Conservation (phyloP, 2,113 vertebrate genomes). For the Pseudorectes ferrugineus region DNA sequence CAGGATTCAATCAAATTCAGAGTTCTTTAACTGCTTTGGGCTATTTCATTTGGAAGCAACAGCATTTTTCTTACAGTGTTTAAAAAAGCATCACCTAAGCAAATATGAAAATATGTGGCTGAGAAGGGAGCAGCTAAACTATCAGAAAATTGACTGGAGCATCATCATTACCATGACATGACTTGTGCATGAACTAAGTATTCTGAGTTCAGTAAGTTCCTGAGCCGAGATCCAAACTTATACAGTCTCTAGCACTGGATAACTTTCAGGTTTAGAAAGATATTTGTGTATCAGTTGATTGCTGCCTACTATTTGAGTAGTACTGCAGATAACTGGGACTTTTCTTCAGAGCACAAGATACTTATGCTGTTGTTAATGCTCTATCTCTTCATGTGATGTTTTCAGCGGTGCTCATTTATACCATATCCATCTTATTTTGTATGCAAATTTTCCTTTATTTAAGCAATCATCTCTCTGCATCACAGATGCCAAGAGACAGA, state of each 20-base stretch:
- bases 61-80: neutral
- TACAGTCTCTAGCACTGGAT: neutral
- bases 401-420: constrained; percentile 15
- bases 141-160: neutral
- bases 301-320: neutral
- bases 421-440: neutral
- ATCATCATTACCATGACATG: neutral
- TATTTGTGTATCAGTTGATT: neutral
- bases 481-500: constrained; percentile 22
- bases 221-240: neutral
- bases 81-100: neutral
- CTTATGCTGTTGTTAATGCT: neutral
- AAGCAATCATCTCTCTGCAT: neutral
- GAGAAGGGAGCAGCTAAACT: neutral
- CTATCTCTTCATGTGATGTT: constrained; percentile 11
- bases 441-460: constrained; percentile 43
- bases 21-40: neutral
- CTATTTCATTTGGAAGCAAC: neutral
- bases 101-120: neutral
- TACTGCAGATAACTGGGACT: neutral
- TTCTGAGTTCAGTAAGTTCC: neutral
- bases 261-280: neutral
- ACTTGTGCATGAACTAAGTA: neutral
- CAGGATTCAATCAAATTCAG: neutral
- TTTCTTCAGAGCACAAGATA: neutral